These are phyloP conservation scores for Scaptomyza cyrtandrae DNA, from an alignment of 2,888 invertebrate species.

Conservation along the genomic window DNA sequence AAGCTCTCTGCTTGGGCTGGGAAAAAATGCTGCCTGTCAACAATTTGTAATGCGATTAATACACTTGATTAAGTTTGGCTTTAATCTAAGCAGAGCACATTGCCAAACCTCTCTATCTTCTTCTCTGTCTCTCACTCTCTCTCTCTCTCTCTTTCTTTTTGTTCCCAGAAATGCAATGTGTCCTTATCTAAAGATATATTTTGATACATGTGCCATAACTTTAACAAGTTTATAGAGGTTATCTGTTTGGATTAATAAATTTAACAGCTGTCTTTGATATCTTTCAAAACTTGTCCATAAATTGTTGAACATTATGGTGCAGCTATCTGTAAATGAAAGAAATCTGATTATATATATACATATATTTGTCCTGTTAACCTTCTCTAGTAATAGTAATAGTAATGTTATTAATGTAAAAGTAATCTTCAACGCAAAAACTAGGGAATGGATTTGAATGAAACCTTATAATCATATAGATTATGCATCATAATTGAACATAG, in stretches of 20 bases:
- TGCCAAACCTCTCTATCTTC: not conserved
- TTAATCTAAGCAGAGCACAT: slow-evolving; percentile 13
- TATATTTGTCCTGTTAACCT: too few species aligned
- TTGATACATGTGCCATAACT: not conserved
- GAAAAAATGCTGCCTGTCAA: slow-evolving; percentile 55
- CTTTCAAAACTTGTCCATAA: not conserved
- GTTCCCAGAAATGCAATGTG: too few species aligned
- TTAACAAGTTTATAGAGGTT: not conserved
- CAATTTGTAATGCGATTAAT: slow-evolving; percentile 79
- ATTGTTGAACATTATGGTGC: not conserved
- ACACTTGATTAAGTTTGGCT: slow-evolving; percentile 67
- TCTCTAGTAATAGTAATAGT: too few species aligned
- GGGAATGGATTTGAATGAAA: too few species aligned
- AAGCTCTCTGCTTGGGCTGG: slow-evolving; percentile 43
- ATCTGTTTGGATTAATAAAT: not conserved
- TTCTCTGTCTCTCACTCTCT: too few species aligned
- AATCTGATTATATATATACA: too few species aligned
- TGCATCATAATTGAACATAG: too few species aligned
- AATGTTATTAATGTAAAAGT: too few species aligned
- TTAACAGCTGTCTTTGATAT: not conserved
- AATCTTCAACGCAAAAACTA: too few species aligned
- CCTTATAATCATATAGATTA: too few species aligned
- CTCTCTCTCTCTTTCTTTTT: not conserved
- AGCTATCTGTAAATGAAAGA: too few species aligned
- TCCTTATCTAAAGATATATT: not conserved